phyloP scores from a whole-genome alignment of 2,888 invertebrate species.

The Tipula lateralis region DNA sequence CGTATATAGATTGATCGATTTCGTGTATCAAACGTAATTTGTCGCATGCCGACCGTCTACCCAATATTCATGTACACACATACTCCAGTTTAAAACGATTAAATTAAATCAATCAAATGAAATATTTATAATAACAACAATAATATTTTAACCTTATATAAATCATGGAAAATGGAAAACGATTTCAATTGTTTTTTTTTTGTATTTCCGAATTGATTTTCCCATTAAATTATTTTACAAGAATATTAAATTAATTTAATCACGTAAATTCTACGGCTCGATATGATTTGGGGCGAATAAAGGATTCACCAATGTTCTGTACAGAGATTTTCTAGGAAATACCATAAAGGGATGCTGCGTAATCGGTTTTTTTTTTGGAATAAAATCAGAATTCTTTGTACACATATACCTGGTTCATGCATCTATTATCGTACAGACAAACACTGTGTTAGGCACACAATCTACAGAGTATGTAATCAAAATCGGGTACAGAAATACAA shows the following conservation, averaged over 20 bases:
- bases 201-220: not conserved
- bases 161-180: not conserved
- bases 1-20: not conserved
- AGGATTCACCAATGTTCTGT: not conserved
- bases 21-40: not conserved
- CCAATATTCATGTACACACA: not conserved
- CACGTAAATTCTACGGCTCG: not conserved
- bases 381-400: not conserved
- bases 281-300: not conserved
- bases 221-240: not conserved
- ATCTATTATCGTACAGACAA: not conserved
- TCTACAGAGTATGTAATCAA: not conserved
- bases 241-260: conserved; percentile 9
- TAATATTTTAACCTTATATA: not conserved
- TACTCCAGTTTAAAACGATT: not conserved
- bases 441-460: not conserved
- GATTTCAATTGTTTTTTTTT: no score
- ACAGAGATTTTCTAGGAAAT: not conserved
- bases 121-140: not conserved
- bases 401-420: not conserved
- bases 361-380: not conserved
- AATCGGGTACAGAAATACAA: not conserved
- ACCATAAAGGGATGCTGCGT: not conserved
- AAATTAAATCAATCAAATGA: not conserved
- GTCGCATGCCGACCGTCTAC: not conserved